Evolutionary conservation across 2,888 invertebrate species (phyloP), one percentile per base, ranked within the genome.

Genomic region (Lasioglossum figueresi): DNA sequence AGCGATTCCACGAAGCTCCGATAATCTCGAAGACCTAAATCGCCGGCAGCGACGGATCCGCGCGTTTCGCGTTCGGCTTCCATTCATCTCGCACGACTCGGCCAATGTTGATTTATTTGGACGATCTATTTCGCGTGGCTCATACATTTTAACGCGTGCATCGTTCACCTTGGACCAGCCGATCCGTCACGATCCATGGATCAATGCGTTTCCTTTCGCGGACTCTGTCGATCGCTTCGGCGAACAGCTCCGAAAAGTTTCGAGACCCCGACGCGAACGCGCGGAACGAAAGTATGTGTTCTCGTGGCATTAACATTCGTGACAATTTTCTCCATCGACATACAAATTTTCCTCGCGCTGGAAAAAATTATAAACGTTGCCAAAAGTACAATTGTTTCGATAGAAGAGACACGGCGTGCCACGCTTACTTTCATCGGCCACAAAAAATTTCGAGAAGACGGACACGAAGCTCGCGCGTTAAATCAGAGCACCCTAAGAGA

Each of bases 71-170:
- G 43, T 78, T 82, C 77, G 70, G 79, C 79, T 82, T 75, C 76
- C 82, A 86, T 86, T 86, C 75, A 79, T 85, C 85, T 80, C 71
- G 77, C 76, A 52, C 37, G 76, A 52, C 45, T 68, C 79, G 63
- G 16, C 63, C 77, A 75, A 86, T 78, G 82, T 85, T 85, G 82
- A 86, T 85, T 86, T 85, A 86, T 85, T 85, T 82, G 52, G 56
- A 74, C 79, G 82, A 85, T 86, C 86, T 85, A 86, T 86, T 86
- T 85, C 84, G 79, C 85, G 66, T 40, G 82, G 75, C 85, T 86
- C 81, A 81, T 85, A 76, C 85, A 85, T 85, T 84, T 86, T 81
- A 80, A 86, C 85, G 85, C 81, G 85, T 70, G 78, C 79, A 78
- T 84, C 80, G 78, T 80, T 82, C 72, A 74, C 75, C 63, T 34